A percentile compares a stretch with the other conserved stretches of the same genome.
These are phyloP conservation scores for Argyrosomus japonicus DNA, from an alignment of 2,113 vertebrate species.

Conservation along the genomic window DNA sequence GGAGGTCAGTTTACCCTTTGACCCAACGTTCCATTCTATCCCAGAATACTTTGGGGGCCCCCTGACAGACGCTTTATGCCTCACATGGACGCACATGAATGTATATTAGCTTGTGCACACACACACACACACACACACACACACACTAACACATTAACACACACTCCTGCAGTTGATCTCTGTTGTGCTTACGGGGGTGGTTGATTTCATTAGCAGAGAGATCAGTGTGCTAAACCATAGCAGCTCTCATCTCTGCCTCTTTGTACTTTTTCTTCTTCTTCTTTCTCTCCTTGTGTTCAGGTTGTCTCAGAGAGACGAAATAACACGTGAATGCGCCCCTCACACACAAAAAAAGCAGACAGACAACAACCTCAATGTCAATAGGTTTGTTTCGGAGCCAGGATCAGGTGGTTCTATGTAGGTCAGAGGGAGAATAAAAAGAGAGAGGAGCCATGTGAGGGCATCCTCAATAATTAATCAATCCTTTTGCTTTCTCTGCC, in stretches of 20 bases:
- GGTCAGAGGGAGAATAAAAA: conserved; percentile 70
- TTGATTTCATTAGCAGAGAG: conserved; percentile 57
- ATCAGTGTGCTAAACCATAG: conserved; percentile 37
- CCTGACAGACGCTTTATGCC: conserved; percentile 55
- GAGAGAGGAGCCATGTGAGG: conserved; percentile 50
- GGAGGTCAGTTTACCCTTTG: conserved; percentile 58
- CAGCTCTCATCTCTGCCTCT: conserved; percentile 21
- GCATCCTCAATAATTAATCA: conserved; percentile 73
- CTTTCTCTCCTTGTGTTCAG: not conserved
- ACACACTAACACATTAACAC: not conserved
- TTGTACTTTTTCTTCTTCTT: conserved; percentile 3
- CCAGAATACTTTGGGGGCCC: conserved; percentile 56
- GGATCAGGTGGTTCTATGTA: conserved; percentile 74
- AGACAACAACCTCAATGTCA: conserved; percentile 36
- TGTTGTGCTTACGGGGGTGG: conserved; percentile 34
- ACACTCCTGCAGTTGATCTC: conserved; percentile 30
- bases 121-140: conserved; percentile 29
- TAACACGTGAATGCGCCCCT: not conserved
- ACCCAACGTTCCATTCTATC: conserved; percentile 55
- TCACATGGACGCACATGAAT: conserved; percentile 60
- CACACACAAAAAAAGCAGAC: not conserved
- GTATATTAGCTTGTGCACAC: conserved; percentile 28
- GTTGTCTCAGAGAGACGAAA: not conserved
- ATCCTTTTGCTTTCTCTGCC: conserved; percentile 11
- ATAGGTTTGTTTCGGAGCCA: conserved; percentile 60